phyloP scores from a whole-genome alignment of 2,113 vertebrate genomes.

The Ochotona curzoniae region DNA sequence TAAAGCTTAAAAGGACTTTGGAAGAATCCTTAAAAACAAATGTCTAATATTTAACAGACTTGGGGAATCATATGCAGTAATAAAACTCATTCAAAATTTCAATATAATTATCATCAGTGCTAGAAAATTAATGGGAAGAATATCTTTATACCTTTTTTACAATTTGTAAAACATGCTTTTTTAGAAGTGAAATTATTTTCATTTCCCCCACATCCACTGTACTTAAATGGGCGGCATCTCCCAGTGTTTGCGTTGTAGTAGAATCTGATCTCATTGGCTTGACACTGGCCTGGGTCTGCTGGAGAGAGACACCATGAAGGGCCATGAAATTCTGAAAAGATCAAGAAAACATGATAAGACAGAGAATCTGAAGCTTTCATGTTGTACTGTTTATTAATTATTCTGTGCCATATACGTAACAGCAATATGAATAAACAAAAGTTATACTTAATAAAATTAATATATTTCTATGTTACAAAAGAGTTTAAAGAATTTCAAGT shows the following conservation, averaged over 20 bases:
- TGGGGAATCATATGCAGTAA: not conserved
- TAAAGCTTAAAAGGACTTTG: slow-evolving; percentile 15
- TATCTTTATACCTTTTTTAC: slow-evolving; percentile 85
- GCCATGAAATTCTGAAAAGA: slow-evolving; percentile 78
- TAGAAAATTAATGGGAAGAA: not conserved
- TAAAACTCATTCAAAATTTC: slow-evolving; percentile 35
- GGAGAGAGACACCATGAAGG: slow-evolving; percentile 85
- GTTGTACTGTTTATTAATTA: not conserved
- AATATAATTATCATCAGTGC: not conserved
- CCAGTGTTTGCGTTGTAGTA: slow-evolving; percentile 85
- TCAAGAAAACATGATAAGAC: slow-evolving; percentile 53
- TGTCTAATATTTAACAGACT: not conserved
- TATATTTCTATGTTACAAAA: slow-evolving; percentile 4
- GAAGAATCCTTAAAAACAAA: slow-evolving; percentile 12
- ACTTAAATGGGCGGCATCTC: slow-evolving; percentile 89
- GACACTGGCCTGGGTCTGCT: slow-evolving; percentile 88
- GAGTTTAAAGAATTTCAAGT: not conserved
- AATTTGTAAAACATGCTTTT: slow-evolving; percentile 87
- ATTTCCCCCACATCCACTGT: slow-evolving; percentile 95
- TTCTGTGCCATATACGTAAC: not conserved
- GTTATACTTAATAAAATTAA: not conserved
- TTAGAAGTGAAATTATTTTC: slow-evolving; percentile 91
- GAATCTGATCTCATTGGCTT: slow-evolving; percentile 84
- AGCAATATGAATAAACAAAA: slow-evolving; percentile 5
- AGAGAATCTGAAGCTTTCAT: not conserved